phyloP scores from a whole-genome alignment of 2,888 invertebrate genomes.

The Drosophila crucigera region DNA sequence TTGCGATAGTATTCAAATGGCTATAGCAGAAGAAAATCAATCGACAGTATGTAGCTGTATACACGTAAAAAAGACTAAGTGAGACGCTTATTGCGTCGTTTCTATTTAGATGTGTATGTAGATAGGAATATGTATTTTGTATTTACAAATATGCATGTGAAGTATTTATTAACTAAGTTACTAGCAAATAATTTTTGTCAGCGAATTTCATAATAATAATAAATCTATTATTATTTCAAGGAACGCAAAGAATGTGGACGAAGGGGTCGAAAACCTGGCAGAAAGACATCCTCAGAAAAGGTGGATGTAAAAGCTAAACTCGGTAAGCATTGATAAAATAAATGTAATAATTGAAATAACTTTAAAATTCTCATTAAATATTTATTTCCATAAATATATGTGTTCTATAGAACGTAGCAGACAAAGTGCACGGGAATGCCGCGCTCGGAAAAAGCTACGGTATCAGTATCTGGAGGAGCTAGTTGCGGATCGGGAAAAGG shows the following conservation, averaged over 20 bases:
- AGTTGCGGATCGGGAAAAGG: slow-evolving; percentile 96
- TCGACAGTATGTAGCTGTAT: slow-evolving; percentile 64
- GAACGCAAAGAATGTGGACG: slow-evolving; percentile 92
- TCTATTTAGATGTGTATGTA: slow-evolving; percentile 12
- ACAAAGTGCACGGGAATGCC: slow-evolving; percentile 98
- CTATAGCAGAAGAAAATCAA: slow-evolving; percentile 83
- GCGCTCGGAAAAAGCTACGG: slow-evolving; percentile 97
- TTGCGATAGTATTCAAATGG: slow-evolving; percentile 83
- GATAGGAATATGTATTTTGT: neutral
- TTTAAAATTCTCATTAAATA: neutral
- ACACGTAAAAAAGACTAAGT: neutral
- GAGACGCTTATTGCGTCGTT: slow-evolving; percentile 36
- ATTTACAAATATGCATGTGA: neutral
- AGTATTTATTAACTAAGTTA: neutral
- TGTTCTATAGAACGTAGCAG: slow-evolving; percentile 93
- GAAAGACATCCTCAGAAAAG: slow-evolving; percentile 93
- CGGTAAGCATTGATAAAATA: slow-evolving; percentile 86
- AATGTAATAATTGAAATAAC: neutral
- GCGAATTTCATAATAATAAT: neutral
- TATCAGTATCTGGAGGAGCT: slow-evolving; percentile 98
- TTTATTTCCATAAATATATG: too few species aligned
- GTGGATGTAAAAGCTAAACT: slow-evolving; percentile 97
- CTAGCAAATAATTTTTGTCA: neutral
- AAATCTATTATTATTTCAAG: slow-evolving; percentile 57
- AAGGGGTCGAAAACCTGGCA: slow-evolving; percentile 94